phyloP scores from a whole-genome alignment of 2,888 invertebrate species.

The Gnatocerus cornutus region DNA sequence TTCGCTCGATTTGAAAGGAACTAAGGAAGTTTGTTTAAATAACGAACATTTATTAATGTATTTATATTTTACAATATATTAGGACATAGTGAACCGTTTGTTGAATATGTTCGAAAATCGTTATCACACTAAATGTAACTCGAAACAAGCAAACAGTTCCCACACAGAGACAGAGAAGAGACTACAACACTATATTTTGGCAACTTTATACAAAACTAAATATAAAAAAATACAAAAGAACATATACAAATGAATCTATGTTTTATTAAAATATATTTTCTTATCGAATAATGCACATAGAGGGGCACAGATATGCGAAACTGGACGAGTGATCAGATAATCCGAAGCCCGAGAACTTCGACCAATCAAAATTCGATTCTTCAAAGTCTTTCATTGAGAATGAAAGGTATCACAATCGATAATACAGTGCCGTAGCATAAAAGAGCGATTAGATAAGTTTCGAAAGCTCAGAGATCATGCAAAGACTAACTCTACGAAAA shows the following conservation, averaged over 20 bases:
- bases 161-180: slow-evolving; percentile 11
- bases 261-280: slow-evolving; percentile 41
- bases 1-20: no score
- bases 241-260: slow-evolving; percentile 16
- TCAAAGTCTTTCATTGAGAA: slow-evolving; percentile 16
- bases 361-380: slow-evolving; percentile 41
- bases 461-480: slow-evolving; percentile 40
- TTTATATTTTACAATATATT: slow-evolving; percentile 43
- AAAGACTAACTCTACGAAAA: slow-evolving; percentile 15
- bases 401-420: slow-evolving; percentile 39
- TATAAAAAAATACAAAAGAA: slow-evolving; percentile 28
- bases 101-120: slow-evolving; percentile 23
- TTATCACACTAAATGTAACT: slow-evolving; percentile 31
- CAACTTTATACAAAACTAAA: slow-evolving; percentile 41
- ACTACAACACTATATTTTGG: slow-evolving; percentile 25
- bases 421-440: slow-evolving; percentile 34
- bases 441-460: slow-evolving; percentile 33
- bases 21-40: no score
- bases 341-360: slow-evolving; percentile 30
- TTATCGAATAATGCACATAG: slow-evolving; percentile 49
- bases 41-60: slow-evolving; percentile 53
- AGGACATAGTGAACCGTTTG: slow-evolving; percentile 45
- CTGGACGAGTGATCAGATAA: slow-evolving; percentile 48
- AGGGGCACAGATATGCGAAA: slow-evolving; percentile 52
- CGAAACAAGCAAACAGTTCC: slow-evolving; percentile 22